Percentiles rank a stretch among this genome's conserved stretches.
Evolutionary conservation across 2,888 invertebrate genomes (phyloP).

Genomic region (Diachrysia chrysitis): DNA sequence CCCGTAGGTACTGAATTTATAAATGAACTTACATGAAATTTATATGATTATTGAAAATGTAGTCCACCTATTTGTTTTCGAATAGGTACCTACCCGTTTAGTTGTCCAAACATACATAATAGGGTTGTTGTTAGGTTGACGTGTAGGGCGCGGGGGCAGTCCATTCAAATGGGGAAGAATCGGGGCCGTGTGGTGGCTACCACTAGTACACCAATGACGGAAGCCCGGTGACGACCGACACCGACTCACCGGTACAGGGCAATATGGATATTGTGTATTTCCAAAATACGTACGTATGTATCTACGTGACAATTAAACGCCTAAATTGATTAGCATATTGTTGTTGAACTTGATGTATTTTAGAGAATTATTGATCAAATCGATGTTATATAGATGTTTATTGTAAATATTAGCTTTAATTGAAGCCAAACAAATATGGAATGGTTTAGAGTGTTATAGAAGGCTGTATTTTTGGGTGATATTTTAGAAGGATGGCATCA

Average conservation of each 20-base stretch:
- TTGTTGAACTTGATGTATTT: conserved; percentile 89
- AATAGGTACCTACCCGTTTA: conserved; percentile 64
- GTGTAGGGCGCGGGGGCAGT: conserved; percentile 36
- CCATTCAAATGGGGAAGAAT: no score
- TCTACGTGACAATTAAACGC: conserved; percentile 80
- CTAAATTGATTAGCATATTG: conserved; percentile 84
- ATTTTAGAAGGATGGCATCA: conserved; percentile 84
- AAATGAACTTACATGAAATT: conserved; percentile 65
- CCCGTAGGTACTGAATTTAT: conserved; percentile 69
- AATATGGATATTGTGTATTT: conserved; percentile 63
- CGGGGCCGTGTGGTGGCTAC: background rate
- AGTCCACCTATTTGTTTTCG: conserved; percentile 67
- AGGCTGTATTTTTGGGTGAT: conserved; percentile 89
- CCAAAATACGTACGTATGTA: conserved; percentile 77
- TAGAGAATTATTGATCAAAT: conserved; percentile 88
- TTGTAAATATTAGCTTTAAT: conserved; percentile 85
- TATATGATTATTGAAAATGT: conserved; percentile 65
- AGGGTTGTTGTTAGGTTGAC: conserved; percentile 54
- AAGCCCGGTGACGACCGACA: conserved; percentile 41
- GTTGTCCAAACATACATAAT: conserved; percentile 53
- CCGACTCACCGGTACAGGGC: conserved; percentile 68
- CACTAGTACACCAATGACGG: conserved; percentile 9
- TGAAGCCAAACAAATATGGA: conserved; percentile 76
- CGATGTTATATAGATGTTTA: conserved; percentile 89
- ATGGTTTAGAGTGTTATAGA: conserved; percentile 85